Percentiles rank a stretch among this genome's conserved stretches.
These are phyloP conservation scores for Drosophila recens DNA, from an alignment of 2,888 invertebrate genomes.

Conservation along the genomic window DNA sequence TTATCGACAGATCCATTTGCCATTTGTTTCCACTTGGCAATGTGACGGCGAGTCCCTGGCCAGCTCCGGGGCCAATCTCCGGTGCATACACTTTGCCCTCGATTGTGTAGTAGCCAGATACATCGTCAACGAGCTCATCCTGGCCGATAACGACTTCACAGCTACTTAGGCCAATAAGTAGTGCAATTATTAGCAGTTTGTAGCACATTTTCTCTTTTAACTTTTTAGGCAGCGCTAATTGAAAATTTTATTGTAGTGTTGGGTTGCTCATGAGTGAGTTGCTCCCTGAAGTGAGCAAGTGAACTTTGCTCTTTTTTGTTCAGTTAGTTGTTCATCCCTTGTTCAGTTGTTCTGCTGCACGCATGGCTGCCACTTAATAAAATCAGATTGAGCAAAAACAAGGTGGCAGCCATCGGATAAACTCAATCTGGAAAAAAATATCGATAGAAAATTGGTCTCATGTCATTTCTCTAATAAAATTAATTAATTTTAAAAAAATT, in stretches of 20 bases:
- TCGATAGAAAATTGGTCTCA: no score
- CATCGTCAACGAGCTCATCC: conserved; percentile 83
- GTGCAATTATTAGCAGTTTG: conserved; percentile 51
- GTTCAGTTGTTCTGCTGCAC: no score
- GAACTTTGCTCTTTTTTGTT: no score
- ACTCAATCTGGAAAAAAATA: no score
- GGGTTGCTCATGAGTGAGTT: no score
- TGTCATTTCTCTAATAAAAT: no score
- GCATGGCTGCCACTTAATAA: no score
- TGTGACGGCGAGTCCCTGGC: conserved; percentile 38
- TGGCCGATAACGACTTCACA: conserved; percentile 77
- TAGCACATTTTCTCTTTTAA: conserved; percentile 51
- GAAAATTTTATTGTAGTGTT: conserved; percentile 44
- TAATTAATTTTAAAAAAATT: no score
- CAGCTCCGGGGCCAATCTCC: conserved; percentile 85
- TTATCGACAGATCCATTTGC: conserved; percentile 91
- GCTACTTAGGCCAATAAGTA: conserved; percentile 46
- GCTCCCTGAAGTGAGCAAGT: no score
- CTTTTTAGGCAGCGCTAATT: conserved; percentile 36
- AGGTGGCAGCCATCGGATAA: no score
- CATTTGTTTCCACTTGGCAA: conserved; percentile 87
- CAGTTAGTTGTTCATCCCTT: no score
- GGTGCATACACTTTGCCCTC: conserved; percentile 93
- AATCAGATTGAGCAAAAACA: no score
- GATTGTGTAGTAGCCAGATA: conserved; percentile 89